Evolutionary conservation across 2,113 vertebrate genomes (phyloP).

Genomic region (Ochotona curzoniae): DNA sequence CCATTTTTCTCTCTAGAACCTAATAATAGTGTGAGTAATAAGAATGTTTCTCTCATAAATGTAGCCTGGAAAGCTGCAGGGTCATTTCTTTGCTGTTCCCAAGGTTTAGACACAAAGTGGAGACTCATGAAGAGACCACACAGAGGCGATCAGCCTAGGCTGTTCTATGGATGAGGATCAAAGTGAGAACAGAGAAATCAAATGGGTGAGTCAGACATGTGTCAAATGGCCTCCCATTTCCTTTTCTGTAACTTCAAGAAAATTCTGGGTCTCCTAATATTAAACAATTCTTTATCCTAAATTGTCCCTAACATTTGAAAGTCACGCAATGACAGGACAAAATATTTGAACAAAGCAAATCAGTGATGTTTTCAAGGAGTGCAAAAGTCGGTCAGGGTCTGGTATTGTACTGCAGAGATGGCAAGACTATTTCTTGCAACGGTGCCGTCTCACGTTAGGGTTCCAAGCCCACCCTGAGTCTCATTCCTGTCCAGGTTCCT

Average conservation of each 20-base stretch:
- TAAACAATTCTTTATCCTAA: not conserved
- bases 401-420: too few species aligned
- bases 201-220: not conserved
- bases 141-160: not conserved
- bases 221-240: not conserved
- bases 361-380: not conserved
- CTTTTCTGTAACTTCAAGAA: not conserved
- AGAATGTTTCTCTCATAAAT: not conserved
- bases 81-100: not conserved
- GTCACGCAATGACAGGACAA: not conserved
- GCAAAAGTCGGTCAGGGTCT: too few species aligned
- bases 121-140: not conserved
- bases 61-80: not conserved
- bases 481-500: too few species aligned
- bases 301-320: not conserved
- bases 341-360: not conserved
- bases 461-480: too few species aligned
- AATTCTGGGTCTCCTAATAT: not conserved
- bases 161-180: not conserved
- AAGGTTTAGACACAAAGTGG: not conserved
- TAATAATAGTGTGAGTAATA: not conserved
- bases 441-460: too few species aligned
- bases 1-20: not conserved
- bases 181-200: not conserved
- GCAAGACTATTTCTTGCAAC: too few species aligned